Percentiles rank a stretch among this genome's conserved stretches.
Conservation (phyloP, 2,888 invertebrate genomes). For the Philopedon plagiatum region DNA sequence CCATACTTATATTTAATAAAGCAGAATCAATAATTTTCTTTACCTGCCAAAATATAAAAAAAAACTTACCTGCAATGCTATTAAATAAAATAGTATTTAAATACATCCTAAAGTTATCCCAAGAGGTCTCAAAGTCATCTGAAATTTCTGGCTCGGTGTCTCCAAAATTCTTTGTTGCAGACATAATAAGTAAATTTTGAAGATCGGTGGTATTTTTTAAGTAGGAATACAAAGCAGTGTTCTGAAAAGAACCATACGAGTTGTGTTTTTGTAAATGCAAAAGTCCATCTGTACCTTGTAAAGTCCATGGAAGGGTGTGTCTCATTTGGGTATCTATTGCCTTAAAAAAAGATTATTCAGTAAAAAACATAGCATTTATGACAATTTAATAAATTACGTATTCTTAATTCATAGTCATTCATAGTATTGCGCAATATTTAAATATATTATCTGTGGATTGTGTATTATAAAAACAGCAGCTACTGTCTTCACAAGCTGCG, state of each 20-base stretch:
- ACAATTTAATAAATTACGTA: too few species aligned
- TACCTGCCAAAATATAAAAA: not conserved
- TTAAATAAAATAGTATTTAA: constrained; percentile 62
- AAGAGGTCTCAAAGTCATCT: constrained; percentile 73
- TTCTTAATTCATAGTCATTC: too few species aligned
- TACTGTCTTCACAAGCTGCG: too few species aligned
- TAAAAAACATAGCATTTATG: too few species aligned
- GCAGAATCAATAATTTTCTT: not conserved
- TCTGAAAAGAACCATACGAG: constrained; percentile 70
- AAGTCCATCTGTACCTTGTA: constrained; percentile 57
- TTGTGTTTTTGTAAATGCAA: constrained; percentile 71
- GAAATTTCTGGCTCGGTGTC: constrained; percentile 63
- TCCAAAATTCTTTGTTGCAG: constrained; percentile 56
- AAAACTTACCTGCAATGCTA: constrained; percentile 55
- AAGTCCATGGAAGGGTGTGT: constrained; percentile 72
- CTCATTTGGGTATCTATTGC: constrained; percentile 62
- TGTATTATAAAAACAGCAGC: too few species aligned
- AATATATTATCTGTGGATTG: too few species aligned
- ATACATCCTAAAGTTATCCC: constrained; percentile 74
- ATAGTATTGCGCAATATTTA: too few species aligned
- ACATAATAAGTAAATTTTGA: constrained; percentile 49
- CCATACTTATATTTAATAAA: too few species aligned
- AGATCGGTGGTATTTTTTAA: constrained; percentile 35
- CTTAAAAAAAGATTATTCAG: constrained; percentile 11
- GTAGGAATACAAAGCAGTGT: constrained; percentile 29